Evolutionary conservation across 2,113 vertebrate genomes (phyloP).

Genomic region (Oreochromis aureus): DNA sequence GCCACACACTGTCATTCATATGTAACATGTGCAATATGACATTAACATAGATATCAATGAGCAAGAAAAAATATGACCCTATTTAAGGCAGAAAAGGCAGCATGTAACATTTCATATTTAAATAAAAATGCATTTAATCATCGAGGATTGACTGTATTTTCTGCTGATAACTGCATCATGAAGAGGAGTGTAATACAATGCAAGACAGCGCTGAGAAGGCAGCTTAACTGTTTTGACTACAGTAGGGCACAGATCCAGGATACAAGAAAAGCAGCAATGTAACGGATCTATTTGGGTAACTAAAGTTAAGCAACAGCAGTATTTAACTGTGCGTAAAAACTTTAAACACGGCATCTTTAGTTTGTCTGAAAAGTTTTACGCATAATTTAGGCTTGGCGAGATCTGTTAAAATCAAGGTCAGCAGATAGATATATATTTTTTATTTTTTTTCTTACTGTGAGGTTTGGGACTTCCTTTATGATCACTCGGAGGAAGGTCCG

Average conservation of each 20-base stretch:
- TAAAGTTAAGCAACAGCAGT: background rate
- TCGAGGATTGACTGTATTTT: background rate
- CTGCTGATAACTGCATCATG: background rate
- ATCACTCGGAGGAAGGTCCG: slow-evolving; percentile 65
- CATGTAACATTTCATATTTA: background rate
- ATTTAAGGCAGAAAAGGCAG: background rate
- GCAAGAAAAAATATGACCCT: background rate
- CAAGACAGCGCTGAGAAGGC: background rate
- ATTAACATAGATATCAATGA: background rate
- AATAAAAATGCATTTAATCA: background rate
- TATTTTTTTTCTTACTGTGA: slow-evolving; percentile 72
- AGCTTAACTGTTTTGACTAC: background rate
- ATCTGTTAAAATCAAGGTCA: slow-evolving; percentile 1
- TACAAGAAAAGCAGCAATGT: background rate
- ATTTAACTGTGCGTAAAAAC: background rate
- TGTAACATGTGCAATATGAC: background rate
- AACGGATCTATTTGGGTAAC: background rate
- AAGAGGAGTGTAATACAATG: background rate
- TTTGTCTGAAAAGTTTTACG: background rate
- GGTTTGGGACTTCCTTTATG: slow-evolving; percentile 62
- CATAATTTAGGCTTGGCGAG: background rate
- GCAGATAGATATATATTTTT: background rate
- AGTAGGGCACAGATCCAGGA: background rate
- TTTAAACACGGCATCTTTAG: background rate
- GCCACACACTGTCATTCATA: background rate